These are phyloP conservation scores for Caracal caracal DNA, from an alignment of 2,113 vertebrate genomes.

Conservation along the genomic window DNA sequence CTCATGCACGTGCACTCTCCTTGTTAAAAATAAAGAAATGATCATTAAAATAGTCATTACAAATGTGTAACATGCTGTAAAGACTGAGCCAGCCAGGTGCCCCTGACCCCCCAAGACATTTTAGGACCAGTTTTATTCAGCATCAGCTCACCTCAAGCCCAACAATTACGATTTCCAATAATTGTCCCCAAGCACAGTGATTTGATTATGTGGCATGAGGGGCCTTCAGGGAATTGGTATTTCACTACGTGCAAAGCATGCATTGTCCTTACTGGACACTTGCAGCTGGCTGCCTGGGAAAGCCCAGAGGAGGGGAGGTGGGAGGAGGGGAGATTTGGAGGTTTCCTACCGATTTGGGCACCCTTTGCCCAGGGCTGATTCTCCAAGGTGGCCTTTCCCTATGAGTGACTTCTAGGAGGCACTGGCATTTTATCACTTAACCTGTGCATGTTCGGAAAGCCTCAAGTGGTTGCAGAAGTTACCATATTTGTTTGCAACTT, in stretches of 20 bases:
- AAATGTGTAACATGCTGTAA: too few relatives aligned
- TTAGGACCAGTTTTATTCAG: background rate
- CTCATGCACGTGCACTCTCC: too few relatives aligned
- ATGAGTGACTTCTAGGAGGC: background rate
- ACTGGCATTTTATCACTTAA: background rate
- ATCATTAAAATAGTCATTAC: too few relatives aligned
- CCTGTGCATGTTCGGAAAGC: background rate
- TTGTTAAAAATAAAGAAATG: too few relatives aligned
- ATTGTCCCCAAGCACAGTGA: background rate
- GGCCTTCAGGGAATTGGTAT: background rate
- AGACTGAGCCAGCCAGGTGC: background rate
- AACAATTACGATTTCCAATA: background rate
- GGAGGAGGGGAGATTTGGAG: background rate
- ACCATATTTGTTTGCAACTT: background rate
- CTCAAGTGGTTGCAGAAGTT: background rate
- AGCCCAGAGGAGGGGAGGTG: background rate
- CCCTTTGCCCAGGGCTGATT: background rate
- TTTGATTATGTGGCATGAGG: background rate
- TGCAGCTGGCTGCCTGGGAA: background rate
- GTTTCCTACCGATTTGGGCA: background rate
- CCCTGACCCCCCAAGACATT: background rate
- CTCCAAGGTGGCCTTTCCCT: background rate
- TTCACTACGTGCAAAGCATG: background rate
- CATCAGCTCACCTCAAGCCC: background rate
- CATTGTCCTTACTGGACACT: rapidly evolving